Conservation (phyloP, 2,113 vertebrate species). For the Dipodomys spectabilis region DNA sequence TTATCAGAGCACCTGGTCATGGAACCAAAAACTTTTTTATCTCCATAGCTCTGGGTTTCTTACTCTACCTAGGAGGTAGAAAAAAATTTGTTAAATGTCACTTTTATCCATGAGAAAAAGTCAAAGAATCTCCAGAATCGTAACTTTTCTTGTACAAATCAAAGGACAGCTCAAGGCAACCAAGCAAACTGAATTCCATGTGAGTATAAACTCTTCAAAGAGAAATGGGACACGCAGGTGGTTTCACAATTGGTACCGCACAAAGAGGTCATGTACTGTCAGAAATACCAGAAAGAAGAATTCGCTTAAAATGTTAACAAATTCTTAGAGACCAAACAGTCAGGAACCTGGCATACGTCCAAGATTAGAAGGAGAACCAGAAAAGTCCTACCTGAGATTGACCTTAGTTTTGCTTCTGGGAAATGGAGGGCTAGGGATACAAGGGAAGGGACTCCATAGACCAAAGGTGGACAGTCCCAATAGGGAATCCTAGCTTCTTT, state of each 20-base stretch:
- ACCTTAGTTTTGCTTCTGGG: not conserved
- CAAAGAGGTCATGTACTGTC: not conserved
- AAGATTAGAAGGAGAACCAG: not conserved
- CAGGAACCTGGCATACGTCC: not conserved
- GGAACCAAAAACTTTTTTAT: not conserved
- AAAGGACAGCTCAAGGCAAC: not conserved
- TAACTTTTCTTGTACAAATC: conserved; percentile 3
- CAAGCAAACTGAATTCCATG: not conserved
- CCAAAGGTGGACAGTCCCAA: not conserved
- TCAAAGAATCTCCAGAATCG: not conserved
- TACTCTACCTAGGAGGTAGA: not conserved
- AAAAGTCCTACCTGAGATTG: not conserved
- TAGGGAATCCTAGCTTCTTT: not conserved
- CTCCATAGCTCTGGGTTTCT: not conserved
- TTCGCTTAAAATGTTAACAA: not conserved
- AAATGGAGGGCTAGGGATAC: not conserved
- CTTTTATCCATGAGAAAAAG: not conserved
- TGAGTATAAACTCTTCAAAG: not conserved
- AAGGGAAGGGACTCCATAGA: not conserved
- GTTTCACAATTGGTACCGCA: not conserved
- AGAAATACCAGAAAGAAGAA: not conserved
- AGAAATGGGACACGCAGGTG: not conserved
- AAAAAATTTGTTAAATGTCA: not conserved
- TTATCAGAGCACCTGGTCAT: not conserved
- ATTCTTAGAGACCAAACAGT: not conserved